Evolutionary conservation across 2,888 invertebrate species (phyloP).

Genomic region (Ectemnius lituratus): DNA sequence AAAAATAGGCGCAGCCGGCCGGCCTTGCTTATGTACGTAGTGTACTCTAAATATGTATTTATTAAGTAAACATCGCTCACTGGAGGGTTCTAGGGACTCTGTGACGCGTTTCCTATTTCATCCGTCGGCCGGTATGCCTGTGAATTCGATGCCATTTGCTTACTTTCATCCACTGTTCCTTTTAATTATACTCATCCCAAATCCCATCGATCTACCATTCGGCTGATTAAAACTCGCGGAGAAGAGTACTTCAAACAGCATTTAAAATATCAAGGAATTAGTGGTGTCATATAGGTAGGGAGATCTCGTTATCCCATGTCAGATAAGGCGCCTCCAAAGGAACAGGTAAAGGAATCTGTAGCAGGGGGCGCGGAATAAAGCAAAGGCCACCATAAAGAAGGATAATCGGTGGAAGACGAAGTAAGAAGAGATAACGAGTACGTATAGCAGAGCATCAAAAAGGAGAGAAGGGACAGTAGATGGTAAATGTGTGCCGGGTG

Average conservation of each 20-base stretch:
- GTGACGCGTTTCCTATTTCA: slow-evolving; percentile 56
- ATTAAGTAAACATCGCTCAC: slow-evolving; percentile 74
- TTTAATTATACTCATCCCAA: not conserved
- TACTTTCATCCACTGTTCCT: slow-evolving; percentile 34
- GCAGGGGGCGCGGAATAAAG: slow-evolving; percentile 15
- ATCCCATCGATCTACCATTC: not conserved
- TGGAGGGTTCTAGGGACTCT: slow-evolving; percentile 47
- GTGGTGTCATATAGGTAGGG: too few species aligned
- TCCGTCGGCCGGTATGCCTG: slow-evolving; percentile 41
- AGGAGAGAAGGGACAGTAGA: slow-evolving; percentile 44
- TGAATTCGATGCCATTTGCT: slow-evolving; percentile 38
- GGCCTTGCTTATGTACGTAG: slow-evolving; percentile 62
- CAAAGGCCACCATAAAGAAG: slow-evolving; percentile 51
- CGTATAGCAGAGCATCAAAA: slow-evolving; percentile 51
- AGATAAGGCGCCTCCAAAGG: slow-evolving; percentile 2
- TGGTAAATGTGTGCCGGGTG: slow-evolving; percentile 45
- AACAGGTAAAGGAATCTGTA: not conserved
- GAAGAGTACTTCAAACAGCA: not conserved
- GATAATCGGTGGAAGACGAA: slow-evolving; percentile 55
- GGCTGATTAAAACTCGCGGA: not conserved
- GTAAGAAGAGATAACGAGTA: slow-evolving; percentile 62
- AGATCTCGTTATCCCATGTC: not conserved
- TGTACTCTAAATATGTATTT: slow-evolving; percentile 76
- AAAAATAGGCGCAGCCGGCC: slow-evolving; percentile 75
- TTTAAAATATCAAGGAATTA: not conserved